Conservation (phyloP, 2,888 invertebrate species). For the Chelonus formosanus region DNA sequence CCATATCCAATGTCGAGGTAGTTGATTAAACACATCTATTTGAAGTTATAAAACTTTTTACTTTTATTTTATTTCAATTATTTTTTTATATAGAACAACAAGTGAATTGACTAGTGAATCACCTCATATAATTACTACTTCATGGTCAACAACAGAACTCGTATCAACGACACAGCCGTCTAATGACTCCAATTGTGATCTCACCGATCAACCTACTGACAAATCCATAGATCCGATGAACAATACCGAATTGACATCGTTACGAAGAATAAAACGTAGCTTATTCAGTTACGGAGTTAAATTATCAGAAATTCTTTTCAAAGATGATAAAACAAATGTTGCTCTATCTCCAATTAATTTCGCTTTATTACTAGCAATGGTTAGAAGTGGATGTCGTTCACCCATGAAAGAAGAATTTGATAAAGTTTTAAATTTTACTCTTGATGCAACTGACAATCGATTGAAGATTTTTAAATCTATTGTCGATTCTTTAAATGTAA, state of each 20-base stretch:
- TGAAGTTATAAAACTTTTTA: too few relatives aligned
- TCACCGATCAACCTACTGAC: too few relatives aligned
- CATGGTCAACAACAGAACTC: too few relatives aligned
- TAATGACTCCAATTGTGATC: too few relatives aligned
- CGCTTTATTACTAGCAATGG: background rate
- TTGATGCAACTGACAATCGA: background rate
- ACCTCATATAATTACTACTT: too few relatives aligned
- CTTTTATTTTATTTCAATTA: too few relatives aligned
- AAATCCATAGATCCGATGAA: background rate
- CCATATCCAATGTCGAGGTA: too few relatives aligned
- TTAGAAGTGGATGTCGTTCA: background rate
- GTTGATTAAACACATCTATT: too few relatives aligned
- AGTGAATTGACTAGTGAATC: too few relatives aligned
- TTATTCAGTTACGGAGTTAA: background rate
- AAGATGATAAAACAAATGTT: background rate
- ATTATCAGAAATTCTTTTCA: background rate
- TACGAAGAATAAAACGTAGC: background rate
- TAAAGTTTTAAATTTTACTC: background rate
- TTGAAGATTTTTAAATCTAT: background rate
- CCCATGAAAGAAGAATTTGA: constrained; percentile 1
- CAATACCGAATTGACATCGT: background rate
- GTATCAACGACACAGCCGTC: too few relatives aligned
- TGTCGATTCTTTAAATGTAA: background rate
- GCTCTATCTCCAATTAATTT: background rate
- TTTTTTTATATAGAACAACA: too few relatives aligned